Base-by-base conservation (phyloP, 1,140 invertebrate genomes). In the Diabrotica virgifera region DNA sequence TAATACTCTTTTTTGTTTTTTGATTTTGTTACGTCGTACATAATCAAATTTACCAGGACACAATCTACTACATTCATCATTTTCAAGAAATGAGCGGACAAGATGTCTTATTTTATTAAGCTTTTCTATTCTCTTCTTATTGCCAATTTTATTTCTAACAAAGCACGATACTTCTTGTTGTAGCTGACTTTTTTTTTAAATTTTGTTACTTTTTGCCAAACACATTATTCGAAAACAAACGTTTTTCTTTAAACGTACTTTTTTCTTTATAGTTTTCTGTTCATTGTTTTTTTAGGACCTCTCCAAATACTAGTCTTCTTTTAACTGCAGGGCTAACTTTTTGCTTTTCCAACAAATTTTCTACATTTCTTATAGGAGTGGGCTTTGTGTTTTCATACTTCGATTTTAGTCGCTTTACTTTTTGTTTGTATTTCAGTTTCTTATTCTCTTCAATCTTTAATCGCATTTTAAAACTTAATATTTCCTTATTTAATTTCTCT, bases 321-420 rank as follows among this genome's bases (percentile, higher is more conserved):
- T 24, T 24, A 24, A 24, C 24, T 52, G n/a, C 14, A 14, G 9
- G 14, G 14, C n/a, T 52, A 52, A 52, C 51, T 12, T 14, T 10
- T 51, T 52, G 51, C 51, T 52, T n/a, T 52, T 12, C 51, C n/a
- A 12, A 14, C 14, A 52, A 52, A 12, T 52, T 52, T 52, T 52
- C 14, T 52, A 12, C n/a, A 12, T 12, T 52, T 52, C 14, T 14
- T 12, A 12, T 52, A 12, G 5, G n/a, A 12, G n/a, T 52, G 51
- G n/a, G 51, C 51, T 52, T 52, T n/a, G n/a, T 52, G n/a, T 52
- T 52, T n/a, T 14, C 51, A 52, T 12, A 52, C 6, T 12, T 12
- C n/a, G 14, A 12, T 6, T 52, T 52, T n/a, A 12, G 6, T 12
- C n/a, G 14, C n/a, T n/a, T 52, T 52, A 52, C n/a, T n/a, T n/a